These are phyloP conservation scores for Eulemur coronatus DNA, from an alignment of 2,797 vertebrate genomes.

Conservation along the genomic window DNA sequence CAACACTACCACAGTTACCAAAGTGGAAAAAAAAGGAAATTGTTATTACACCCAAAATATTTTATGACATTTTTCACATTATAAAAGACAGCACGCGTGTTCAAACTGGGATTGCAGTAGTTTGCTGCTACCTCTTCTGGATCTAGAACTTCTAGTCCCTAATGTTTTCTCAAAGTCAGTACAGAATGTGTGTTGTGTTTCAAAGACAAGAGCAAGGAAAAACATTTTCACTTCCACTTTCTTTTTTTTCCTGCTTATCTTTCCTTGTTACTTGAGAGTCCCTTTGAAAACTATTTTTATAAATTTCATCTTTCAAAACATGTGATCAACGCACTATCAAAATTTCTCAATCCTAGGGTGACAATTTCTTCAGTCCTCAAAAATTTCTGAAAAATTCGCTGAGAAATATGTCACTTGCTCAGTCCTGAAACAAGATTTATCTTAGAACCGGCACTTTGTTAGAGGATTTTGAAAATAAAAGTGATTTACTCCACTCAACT, in stretches of 20 bases:
- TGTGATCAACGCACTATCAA: not conserved
- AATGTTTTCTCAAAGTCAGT: not conserved
- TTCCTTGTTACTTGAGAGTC: not conserved
- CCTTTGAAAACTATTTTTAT: slow-evolving; percentile 21
- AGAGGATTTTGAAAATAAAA: not conserved
- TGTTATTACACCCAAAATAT: not conserved
- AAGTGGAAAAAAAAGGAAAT: not conserved
- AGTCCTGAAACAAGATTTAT: not conserved
- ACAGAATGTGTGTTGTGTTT: not conserved
- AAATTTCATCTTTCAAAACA: not conserved
- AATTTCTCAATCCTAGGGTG: not conserved
- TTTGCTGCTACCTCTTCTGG: not conserved
- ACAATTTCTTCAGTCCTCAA: slow-evolving; percentile 13
- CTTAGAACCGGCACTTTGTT: not conserved
- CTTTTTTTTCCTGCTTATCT: not conserved
- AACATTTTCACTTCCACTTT: not conserved
- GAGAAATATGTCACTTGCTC: not conserved
- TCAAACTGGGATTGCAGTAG: not conserved
- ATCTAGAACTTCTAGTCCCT: not conserved
- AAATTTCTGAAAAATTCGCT: not conserved
- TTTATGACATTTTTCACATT: not conserved
- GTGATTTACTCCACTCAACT: not conserved
- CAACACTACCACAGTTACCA: not conserved
- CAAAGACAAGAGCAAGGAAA: not conserved
- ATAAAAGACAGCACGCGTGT: not conserved